Evolutionary conservation across 2,797 vertebrate species (phyloP).

Genomic region (Gephyroberyx darwinii): DNA sequence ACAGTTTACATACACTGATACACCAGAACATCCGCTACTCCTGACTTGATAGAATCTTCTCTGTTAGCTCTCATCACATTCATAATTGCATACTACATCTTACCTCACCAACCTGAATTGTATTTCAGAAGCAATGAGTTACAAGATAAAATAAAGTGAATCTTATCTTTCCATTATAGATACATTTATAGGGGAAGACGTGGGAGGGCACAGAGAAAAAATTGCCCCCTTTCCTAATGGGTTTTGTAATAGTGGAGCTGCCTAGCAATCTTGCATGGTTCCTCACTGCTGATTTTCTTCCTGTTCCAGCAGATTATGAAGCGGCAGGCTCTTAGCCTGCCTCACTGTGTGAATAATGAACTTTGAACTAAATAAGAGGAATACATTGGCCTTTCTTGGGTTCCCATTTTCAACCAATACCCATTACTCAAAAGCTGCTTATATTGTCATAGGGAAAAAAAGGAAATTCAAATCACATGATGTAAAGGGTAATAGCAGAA

Average conservation of each 20-base stretch:
- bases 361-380: constrained; percentile 58
- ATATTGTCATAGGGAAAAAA: constrained; percentile 14
- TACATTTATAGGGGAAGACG: constrained; percentile 52
- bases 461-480: constrained; percentile 32
- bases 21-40: neutral
- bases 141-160: constrained; percentile 52
- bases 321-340: constrained; percentile 33
- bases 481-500: constrained; percentile 18
- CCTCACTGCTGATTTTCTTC: constrained; percentile 47
- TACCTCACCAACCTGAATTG: constrained; percentile 28
- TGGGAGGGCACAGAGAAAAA: constrained; percentile 30
- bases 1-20: constrained; percentile 22
- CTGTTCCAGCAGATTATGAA: constrained; percentile 56
- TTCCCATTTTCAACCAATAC: constrained; percentile 43
- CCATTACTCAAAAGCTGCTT: constrained; percentile 53
- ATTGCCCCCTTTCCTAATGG: constrained; percentile 62
- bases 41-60: constrained; percentile 11
- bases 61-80: constrained; percentile 8
- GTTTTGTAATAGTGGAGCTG: constrained; percentile 66
- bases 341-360: constrained; percentile 53
- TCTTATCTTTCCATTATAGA: constrained; percentile 58
- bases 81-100: constrained; percentile 45
- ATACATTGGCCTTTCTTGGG: constrained; percentile 24
- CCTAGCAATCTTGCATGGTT: constrained; percentile 53
- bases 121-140: constrained; percentile 48